These are phyloP conservation scores for Eupeodes corollae DNA, from an alignment of 1,140 invertebrate genomes.

Conservation along the genomic window DNA sequence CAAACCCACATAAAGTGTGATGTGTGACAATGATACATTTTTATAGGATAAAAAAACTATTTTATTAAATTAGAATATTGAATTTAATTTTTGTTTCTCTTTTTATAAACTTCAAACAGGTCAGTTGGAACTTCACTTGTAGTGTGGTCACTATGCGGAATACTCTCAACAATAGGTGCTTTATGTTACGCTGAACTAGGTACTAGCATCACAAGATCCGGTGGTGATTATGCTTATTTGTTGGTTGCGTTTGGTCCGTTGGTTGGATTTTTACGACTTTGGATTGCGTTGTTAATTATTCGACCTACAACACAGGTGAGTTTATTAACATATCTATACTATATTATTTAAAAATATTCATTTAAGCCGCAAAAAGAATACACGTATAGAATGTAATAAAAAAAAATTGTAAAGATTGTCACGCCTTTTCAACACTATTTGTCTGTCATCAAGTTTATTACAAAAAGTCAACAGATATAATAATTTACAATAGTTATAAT, in stretches of 20 bases:
- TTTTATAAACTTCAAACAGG: slow-evolving; percentile 33
- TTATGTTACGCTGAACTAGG: slow-evolving; percentile 80
- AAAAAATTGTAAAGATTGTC: no score
- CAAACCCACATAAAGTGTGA: no score
- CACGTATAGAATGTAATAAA: no score
- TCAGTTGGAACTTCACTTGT: slow-evolving; percentile 57
- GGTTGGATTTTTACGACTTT: slow-evolving; percentile 74
- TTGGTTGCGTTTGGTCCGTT: slow-evolving; percentile 79
- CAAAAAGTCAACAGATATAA: no score
- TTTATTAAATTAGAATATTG: no score
- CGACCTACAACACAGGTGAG: slow-evolving; percentile 55
- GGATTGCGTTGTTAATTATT: slow-evolving; percentile 78
- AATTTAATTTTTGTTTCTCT: slow-evolving; percentile 4
- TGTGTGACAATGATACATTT: no score
- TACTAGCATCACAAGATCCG: slow-evolving; percentile 67
- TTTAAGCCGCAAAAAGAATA: not conserved
- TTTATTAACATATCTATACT: not conserved
- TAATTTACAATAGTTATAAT: no score
- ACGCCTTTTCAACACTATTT: no score
- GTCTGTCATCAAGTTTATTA: no score
- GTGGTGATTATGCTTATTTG: slow-evolving; percentile 82
- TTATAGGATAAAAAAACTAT: no score
- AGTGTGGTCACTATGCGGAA: slow-evolving; percentile 61
- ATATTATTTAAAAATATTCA: not conserved
- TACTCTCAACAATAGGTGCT: slow-evolving; percentile 63